Evolutionary conservation across 2,797 vertebrate species (phyloP), one percentile per base, ranked within the genome.

Genomic region (Spea hammondii): DNA sequence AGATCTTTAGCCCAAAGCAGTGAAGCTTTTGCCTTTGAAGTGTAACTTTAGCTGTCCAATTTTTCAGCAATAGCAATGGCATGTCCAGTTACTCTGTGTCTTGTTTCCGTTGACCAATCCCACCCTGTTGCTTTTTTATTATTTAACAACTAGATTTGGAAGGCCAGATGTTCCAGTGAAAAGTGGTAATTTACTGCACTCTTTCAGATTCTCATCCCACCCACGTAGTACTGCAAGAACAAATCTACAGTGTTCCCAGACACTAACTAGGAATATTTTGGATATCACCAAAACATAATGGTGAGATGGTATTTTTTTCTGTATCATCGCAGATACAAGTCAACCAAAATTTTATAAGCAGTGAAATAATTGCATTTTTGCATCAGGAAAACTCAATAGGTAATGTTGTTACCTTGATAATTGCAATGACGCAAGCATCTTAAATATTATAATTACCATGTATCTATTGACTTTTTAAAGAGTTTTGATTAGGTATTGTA

Each of bases 11-110:
- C 70, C 86, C 66, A 72, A 81, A 82, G 49, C 82, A 89, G 91
- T 88, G 89, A 92, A 92, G 90, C 90, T 87, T 84, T 83, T 87
- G 86, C 69, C 90, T 92, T 92, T 92, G 91, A 92, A 90, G 89
- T 92, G 76, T 79, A 87, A 83, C 76, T 75, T 88, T 85, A 87
- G 89, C 90, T 86, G 85, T 83, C 84, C 88, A 83, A 89, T 92
- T 91, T 89, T 80, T 78, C 74, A 74, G 85, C 79, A 89, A 86
- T 85, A 88, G 87, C 64, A 64, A 87, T 17, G 86, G 79, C 69
- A 87, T 89, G 86, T 86, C 82, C 82, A 84, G 74, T 76, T 77
- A 80, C 74, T 53, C 2, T 89, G 64, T 77, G 83, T 81, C 74
- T 72, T 86, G 51, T 83, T 86, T 87, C 87, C 83, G 88, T 82